Percentiles rank a stretch among this genome's conserved stretches.
Conservation (phyloP, 2,797 vertebrate species). For the Sebastes vulpes region DNA sequence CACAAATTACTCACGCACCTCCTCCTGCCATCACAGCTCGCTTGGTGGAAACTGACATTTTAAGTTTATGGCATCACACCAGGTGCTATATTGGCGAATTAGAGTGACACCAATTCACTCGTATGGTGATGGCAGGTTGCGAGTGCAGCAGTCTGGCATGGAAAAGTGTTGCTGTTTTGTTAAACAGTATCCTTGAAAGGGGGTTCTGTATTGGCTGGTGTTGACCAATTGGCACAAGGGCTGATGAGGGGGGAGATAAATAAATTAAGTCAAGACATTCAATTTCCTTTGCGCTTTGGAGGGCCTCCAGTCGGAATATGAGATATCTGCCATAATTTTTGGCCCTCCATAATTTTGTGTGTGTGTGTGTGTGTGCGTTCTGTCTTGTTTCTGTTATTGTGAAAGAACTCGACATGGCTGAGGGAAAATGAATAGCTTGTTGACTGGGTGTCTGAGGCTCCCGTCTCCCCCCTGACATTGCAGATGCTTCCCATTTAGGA, state of each 20-base stretch:
- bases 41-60: conserved; percentile 27
- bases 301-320: conserved; percentile 13
- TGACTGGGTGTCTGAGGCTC: conserved; percentile 45
- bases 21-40: not conserved
- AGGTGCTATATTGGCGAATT: conserved; percentile 19
- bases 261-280: conserved; percentile 43
- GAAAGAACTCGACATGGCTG: conserved; percentile 22
- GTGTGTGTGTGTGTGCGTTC: not conserved
- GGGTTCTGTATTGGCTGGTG: conserved; percentile 9
- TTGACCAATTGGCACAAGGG: conserved; percentile 8
- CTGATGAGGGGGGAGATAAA: conserved; percentile 13
- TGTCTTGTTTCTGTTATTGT: conserved; percentile 24
- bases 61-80: not conserved
- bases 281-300: conserved; percentile 30
- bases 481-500: conserved; percentile 62
- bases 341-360: not conserved
- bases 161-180: not conserved
- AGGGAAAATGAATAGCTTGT: conserved; percentile 49
- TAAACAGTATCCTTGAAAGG: not conserved
- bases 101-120: conserved; percentile 30
- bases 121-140: conserved; percentile 6
- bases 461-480: conserved; percentile 45
- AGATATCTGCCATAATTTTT: conserved; percentile 20
- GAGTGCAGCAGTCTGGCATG: conserved; percentile 3
- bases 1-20: not conserved